Evolutionary conservation across 1,140 invertebrate genomes (phyloP).

Genomic region (Sycophila sp.): DNA sequence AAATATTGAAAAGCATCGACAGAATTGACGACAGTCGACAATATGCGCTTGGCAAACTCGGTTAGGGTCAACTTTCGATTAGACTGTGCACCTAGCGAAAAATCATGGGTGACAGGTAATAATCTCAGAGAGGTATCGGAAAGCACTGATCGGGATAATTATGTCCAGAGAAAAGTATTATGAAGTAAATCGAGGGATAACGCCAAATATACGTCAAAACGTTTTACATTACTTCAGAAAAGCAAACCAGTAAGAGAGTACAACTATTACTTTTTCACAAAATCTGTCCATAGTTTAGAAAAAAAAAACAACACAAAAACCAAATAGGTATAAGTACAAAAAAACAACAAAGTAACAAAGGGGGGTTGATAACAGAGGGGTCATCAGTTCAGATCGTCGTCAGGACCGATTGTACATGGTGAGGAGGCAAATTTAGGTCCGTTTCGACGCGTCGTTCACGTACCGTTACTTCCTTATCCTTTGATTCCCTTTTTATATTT

Average conservation of each 20-base stretch:
- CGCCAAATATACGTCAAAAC: background rate
- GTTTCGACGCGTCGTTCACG: conserved; percentile 5
- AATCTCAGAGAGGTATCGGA: background rate
- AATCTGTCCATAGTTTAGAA: background rate
- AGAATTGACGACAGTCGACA: background rate
- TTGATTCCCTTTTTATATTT: background rate
- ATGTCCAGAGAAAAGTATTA: background rate
- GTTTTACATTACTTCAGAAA: background rate
- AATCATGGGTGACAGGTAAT: background rate
- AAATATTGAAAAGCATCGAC: no score
- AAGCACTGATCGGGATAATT: background rate
- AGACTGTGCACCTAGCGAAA: conserved; percentile 9
- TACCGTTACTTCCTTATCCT: background rate
- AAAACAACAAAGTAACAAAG: conserved; percentile 1
- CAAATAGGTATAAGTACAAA: no score
- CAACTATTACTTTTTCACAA: background rate
- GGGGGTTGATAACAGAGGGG: background rate
- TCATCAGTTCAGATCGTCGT: conserved; percentile 23
- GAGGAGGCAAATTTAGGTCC: conserved; percentile 3
- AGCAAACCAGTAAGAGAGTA: background rate
- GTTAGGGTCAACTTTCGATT: background rate
- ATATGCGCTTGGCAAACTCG: background rate
- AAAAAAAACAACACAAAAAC: background rate
- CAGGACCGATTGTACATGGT: conserved; percentile 13
- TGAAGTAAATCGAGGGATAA: conserved; percentile 4